Evolutionary conservation across 2,113 vertebrate genomes (phyloP), one percentile per base, ranked within the genome.

Genomic region (Cisticola juncidis): DNA sequence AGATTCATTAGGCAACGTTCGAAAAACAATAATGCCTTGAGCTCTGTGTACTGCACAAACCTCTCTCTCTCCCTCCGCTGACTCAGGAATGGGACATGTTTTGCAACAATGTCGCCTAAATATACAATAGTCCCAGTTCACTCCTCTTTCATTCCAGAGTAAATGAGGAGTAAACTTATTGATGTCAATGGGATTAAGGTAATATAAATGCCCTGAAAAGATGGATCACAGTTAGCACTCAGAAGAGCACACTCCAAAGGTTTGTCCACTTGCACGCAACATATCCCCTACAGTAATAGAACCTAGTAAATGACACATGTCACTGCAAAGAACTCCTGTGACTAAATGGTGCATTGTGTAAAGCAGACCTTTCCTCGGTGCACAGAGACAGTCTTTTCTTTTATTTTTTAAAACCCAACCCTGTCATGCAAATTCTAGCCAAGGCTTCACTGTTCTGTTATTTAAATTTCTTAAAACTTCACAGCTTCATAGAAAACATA

Each of bases 91-190:
- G 11, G 81, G 73, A 91, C 57, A 33, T 68, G 48, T 71, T 91
- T 87, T 76, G 57, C 57, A 92, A 92, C 64, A 81, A 66, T 20
- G 31, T 61, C 77, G 65, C 77, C 73, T 79, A 87, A 84, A 94
- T 23, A 81, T 25, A 78, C 80, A 92, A 64, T 33, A 78, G 56
- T 70, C 35, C 64, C 60, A 70, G 47, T 60, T 77, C 5, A 9
- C 79, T 95, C 77, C 70, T 91, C 61, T 94, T 94, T 84, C 77
- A 74, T 57, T n/a, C 42, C 66, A 33, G 77, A 81, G 38, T 88
- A 93, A 93, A 81, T 38, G 58, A 96, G 60, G 64, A 96, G 69
- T 94, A 89, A 95, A 94, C 5, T 86, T 66, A 84, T 35, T 87
- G 66, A 72, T 87, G 87, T 79, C 70, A 89, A 65, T 87, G 61